Evolutionary conservation across 1,140 invertebrate genomes (phyloP), one percentile per base, ranked within the genome.

Genomic region (Drosophila athabasca): DNA sequence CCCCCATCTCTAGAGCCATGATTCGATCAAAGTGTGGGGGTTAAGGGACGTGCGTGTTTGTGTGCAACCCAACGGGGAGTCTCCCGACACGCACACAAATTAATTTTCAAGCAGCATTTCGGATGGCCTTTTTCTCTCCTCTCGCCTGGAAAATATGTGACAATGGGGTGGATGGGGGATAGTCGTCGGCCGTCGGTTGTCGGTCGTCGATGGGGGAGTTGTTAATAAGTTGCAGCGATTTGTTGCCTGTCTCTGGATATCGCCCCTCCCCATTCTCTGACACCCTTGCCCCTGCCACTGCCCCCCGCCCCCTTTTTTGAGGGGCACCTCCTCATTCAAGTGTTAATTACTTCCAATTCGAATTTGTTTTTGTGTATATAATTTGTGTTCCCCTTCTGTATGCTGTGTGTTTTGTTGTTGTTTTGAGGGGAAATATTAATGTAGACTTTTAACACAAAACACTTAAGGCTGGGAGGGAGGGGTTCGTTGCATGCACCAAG

Each of bases 151-250:
- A 46, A 55, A 43, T 57, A 19, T 45, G 39, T 44, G 41, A 13
- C 19, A 43, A 29, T 65, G 61, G 24, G 6, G 2, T 19, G 50
- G 5, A 7, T 15, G 29, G 17, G n/a, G 15, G 60, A 39, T 39
- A 39, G 35, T 39, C 35, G 11, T 39, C 35, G 35, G 9, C 5
- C 2, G 35, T 39, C 11, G 31, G 2, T 3, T 1, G 31, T 11
- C 11, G 35, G 3, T 35, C 1, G 35, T 4, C 35, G 11, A 39
- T 8, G 8, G 5, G 8, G 43, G 51, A 39, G 39, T 67, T 84
- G 81, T 84, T 85, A 85, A 84, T 84, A 84, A 85, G 81, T 84
- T 84, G 77, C 81, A 73, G 77, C 81, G 81, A 84, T 84, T 84
- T 84, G 80, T 84, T 79, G 76, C 80, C 62, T 80, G 80, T 84